Percentiles rank a stretch among this genome's conserved stretches.
Conservation (phyloP, 2,797 vertebrate genomes). For the Salmo trutta region DNA sequence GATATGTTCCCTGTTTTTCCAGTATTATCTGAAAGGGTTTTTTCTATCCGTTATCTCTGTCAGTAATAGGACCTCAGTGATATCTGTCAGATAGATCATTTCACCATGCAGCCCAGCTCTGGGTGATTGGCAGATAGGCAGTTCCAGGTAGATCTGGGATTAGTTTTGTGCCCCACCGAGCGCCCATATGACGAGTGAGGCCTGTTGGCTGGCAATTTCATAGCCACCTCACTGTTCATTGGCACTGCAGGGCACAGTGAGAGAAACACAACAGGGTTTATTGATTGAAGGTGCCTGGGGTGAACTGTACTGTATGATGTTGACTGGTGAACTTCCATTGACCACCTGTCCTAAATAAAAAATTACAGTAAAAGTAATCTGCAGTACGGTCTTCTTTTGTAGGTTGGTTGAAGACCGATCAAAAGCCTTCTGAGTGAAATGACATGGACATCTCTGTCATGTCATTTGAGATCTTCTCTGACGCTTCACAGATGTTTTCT, state of each 20-base stretch:
- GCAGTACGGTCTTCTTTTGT: constrained; percentile 16
- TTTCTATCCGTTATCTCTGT: constrained; percentile 65
- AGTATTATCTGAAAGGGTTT: constrained; percentile 64
- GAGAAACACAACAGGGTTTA: constrained; percentile 9
- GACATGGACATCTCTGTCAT: constrained; percentile 47
- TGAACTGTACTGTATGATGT: constrained; percentile 10
- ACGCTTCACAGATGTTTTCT: constrained; percentile 39
- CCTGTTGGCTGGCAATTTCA: constrained; percentile 62
- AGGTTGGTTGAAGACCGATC: constrained; percentile 36
- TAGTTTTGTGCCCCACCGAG: constrained; percentile 39
- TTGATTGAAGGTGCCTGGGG: constrained; percentile 22
- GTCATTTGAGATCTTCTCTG: constrained; percentile 17
- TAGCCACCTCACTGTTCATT: constrained; percentile 35
- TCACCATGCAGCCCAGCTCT: constrained; percentile 28
- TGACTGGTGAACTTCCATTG: constrained; percentile 55
- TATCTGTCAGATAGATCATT: constrained; percentile 64
- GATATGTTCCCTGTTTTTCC: constrained; percentile 60
- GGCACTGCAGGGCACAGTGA: constrained; percentile 13
- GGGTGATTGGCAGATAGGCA: constrained; percentile 57
- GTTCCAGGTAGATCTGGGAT: constrained; percentile 49
- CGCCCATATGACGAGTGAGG: constrained; percentile 56
- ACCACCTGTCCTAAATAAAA: constrained; percentile 53
- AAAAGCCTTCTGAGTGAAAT: constrained; percentile 44
- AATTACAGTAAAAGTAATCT: constrained; percentile 42
- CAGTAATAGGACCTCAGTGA: constrained; percentile 69